Conservation (phyloP, 2,888 invertebrate genomes). For the Stenurella melanura region DNA sequence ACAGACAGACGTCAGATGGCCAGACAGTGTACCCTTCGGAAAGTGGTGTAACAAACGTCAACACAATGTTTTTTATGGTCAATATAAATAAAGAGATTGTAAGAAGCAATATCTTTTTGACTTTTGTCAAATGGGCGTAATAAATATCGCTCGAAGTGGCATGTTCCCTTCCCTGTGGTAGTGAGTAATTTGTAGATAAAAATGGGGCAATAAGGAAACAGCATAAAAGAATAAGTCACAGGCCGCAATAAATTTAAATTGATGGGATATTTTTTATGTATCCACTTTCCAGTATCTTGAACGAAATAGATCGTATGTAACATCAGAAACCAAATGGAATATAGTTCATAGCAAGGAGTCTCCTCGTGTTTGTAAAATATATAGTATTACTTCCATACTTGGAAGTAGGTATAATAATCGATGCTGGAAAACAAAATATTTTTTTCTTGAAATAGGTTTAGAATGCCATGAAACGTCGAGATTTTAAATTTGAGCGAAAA, state of each 20-base stretch:
- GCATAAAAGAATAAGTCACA: background rate
- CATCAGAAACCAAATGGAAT: no score
- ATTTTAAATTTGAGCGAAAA: no score
- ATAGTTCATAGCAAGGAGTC: no score
- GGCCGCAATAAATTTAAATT: background rate
- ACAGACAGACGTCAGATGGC: background rate
- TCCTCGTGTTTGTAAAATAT: no score
- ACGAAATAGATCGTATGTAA: background rate
- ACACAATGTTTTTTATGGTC: conserved; percentile 1
- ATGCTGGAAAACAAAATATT: no score
- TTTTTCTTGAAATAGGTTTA: no score
- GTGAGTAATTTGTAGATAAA: background rate
- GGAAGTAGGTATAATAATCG: no score
- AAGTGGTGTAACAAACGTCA: background rate
- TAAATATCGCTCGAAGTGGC: background rate
- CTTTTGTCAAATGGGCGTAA: background rate
- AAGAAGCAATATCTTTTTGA: background rate
- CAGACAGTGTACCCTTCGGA: background rate
- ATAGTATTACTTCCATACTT: no score
- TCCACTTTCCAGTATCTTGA: background rate
- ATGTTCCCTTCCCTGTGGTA: background rate
- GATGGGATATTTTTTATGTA: background rate
- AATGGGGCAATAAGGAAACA: conserved; percentile 3
- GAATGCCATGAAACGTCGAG: no score
- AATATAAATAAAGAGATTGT: background rate